Evolutionary conservation across 2,888 invertebrate species (phyloP), one percentile per base, ranked within the genome.

Genomic region (Trichogramma dendrolimi): DNA sequence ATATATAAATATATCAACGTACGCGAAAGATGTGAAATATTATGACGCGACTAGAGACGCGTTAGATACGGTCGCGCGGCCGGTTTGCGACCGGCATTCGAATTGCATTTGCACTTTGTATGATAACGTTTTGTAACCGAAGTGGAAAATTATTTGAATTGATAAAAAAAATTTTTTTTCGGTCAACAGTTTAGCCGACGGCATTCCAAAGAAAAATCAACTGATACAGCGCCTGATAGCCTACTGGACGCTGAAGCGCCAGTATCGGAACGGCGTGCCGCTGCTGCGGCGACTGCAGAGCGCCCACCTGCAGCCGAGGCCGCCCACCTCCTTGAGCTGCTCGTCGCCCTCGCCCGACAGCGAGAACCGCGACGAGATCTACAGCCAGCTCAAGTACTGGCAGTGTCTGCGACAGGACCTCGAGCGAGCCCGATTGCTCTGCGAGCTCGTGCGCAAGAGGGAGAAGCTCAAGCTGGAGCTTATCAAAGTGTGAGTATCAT

Each of bases 191-290:
- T 69, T 79, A 50, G 79, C 77, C 4, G 80, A 79, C 55, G 80
- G 79, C 39, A 60, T 87, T 63, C 85, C 89, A 38, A 91, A 92
- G 72, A 87, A 91, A 66, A 89, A 91, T 39, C 89, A 91, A 70
- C 90, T 98, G 71, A 88, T 97, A 71, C 91, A 92, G 75, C 84
- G 94, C 4, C 82, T 99, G 10, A 88, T 97, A 60, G 92, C 95
- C 1, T 99, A 97, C 76, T 99, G 99, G 99, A 97, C 95, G 4
- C 81, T 98, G 50, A 99, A 99, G 79, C 82, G 99, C 1, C 94
- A 96, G 75, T 91, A 91, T 66, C 82, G 98, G 55, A 96, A 97
- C 75, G 99, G 99, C 0, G 97, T 97, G 6, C 98, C 99, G 0
- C 82, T 99, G 63, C 80, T 99, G 63, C 80, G 97, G 50, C 81